phyloP scores from a whole-genome alignment of 2,888 invertebrate species.

The Tenthredo distinguenda region DNA sequence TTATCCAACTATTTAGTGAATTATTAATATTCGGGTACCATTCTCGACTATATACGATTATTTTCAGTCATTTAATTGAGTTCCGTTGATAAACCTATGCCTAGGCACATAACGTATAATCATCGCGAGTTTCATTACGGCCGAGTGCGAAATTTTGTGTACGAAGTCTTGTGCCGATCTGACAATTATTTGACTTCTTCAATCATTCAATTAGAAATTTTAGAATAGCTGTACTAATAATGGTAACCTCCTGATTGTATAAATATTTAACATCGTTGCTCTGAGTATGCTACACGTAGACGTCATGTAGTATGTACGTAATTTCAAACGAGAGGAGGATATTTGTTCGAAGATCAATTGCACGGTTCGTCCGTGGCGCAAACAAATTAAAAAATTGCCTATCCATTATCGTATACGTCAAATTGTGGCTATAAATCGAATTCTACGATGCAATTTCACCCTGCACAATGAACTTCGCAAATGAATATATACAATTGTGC shows the following conservation, averaged over 20 bases:
- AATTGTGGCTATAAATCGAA: background rate
- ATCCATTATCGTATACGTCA: background rate
- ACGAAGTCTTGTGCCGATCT: no score
- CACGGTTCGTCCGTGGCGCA: background rate
- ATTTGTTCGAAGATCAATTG: background rate
- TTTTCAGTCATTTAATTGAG: background rate
- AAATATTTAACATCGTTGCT: background rate
- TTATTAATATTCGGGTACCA: conserved; percentile 25
- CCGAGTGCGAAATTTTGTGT: no score
- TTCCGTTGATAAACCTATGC: background rate
- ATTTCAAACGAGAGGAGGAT: background rate
- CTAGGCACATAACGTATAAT: background rate
- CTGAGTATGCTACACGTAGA: background rate
- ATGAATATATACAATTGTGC: background rate
- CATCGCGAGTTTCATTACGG: background rate
- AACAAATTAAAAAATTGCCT: background rate
- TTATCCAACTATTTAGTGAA: conserved; percentile 24
- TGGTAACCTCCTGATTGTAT: background rate
- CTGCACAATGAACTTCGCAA: background rate
- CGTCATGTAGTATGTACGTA: background rate
- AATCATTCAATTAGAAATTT: no score
- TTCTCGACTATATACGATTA: background rate
- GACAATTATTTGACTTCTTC: no score
- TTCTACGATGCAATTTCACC: background rate
- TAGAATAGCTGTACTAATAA: background rate